A percentile compares a stretch with the other conserved stretches of the same genome.
Conservation (phyloP, 2,888 invertebrate species). For the Oxycera nigricornis region DNA sequence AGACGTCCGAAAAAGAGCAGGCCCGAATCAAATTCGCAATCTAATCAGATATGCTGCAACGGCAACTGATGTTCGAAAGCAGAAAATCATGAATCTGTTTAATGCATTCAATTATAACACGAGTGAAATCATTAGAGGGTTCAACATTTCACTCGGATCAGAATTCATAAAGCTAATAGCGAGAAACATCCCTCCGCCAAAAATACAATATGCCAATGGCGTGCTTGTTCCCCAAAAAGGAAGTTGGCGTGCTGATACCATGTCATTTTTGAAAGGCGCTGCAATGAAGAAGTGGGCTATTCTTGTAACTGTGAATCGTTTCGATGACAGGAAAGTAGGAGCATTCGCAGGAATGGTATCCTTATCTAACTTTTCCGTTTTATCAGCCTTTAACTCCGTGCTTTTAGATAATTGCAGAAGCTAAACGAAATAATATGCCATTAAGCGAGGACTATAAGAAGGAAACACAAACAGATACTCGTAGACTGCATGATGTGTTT, state of each 20-base stretch:
- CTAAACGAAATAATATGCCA: conserved; percentile 49
- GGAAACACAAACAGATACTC: conserved; percentile 44
- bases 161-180: conserved; percentile 80
- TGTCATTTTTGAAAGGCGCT: conserved; percentile 57
- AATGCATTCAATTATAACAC: conserved; percentile 53
- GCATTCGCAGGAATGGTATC: conserved; percentile 56
- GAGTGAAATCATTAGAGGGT: conserved; percentile 72
- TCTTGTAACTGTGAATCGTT: conserved; percentile 56
- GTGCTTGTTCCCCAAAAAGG: conserved; percentile 56
- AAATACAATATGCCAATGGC: conserved; percentile 66
- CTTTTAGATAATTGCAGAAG: conserved; percentile 47
- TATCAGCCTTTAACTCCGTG: not conserved
- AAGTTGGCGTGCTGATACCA: conserved; percentile 59
- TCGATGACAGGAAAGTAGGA: conserved; percentile 49
- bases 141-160: conserved; percentile 79
- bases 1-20: conserved; percentile 74
- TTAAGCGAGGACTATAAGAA: conserved; percentile 45
- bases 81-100: conserved; percentile 74
- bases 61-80: conserved; percentile 75
- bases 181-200: conserved; percentile 80
- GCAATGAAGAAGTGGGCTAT: conserved; percentile 62
- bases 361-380: not conserved
- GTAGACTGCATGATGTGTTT: conserved; percentile 52
- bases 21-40: conserved; percentile 79
- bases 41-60: conserved; percentile 91